Conservation (phyloP, 1,140 invertebrate genomes). For the Bombus turneri region DNA sequence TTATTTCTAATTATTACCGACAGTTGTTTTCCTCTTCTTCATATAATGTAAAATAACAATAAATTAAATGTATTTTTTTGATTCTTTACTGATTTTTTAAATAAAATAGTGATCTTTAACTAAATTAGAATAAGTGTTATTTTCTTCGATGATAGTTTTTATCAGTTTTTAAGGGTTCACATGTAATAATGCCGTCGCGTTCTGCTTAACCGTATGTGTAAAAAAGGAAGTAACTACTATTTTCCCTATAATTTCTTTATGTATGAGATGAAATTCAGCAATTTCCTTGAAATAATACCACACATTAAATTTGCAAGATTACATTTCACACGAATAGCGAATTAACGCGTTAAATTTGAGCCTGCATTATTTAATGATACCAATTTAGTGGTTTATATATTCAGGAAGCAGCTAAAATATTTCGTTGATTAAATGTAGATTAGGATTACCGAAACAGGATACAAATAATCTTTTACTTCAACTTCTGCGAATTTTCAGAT, state of each 20-base stretch:
- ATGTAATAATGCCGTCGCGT: too few species aligned
- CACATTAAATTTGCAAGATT: background rate
- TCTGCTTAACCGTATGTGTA: background rate
- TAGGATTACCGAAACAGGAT: background rate
- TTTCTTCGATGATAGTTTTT: background rate
- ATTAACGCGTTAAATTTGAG: background rate
- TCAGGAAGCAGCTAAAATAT: background rate
- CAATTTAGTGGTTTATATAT: background rate
- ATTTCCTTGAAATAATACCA: too few species aligned
- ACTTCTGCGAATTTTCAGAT: background rate
- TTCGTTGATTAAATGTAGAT: background rate
- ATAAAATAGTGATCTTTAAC: too few species aligned
- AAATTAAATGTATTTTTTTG: too few species aligned
- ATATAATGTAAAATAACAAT: too few species aligned
- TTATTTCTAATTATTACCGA: too few species aligned
- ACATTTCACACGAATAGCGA: background rate
- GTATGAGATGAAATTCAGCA: too few species aligned
- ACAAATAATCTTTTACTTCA: too few species aligned
- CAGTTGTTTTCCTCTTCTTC: too few species aligned
- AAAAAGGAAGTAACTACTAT: background rate
- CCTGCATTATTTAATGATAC: background rate
- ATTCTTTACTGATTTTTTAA: too few species aligned
- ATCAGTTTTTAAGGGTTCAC: too few species aligned
- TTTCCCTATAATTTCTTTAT: background rate
- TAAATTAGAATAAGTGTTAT: background rate